A percentile compares a stretch with the other conserved stretches of the same genome.
Conservation (phyloP, 2,888 invertebrate species). For the Pedicia rivosa region DNA sequence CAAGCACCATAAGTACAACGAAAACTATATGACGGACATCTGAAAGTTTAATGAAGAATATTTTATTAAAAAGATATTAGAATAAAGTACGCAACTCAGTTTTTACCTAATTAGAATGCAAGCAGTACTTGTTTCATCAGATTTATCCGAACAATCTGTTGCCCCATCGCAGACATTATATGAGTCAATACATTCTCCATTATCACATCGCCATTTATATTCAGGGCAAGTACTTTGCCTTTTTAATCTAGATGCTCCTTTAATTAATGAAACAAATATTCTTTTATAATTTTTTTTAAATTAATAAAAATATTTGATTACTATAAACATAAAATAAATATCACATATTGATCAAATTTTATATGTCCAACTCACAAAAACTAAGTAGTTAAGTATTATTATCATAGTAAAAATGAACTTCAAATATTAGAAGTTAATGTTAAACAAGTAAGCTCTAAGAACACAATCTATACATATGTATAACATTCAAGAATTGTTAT, state of each 20-base stretch:
- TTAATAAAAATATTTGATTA: neutral
- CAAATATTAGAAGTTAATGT: too few relatives aligned
- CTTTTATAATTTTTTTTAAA: neutral
- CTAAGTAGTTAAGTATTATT: too few relatives aligned
- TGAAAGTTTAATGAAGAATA: too few relatives aligned
- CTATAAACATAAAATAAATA: too few relatives aligned
- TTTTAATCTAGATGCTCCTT: neutral
- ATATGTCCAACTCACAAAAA: too few relatives aligned
- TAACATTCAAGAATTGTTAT: too few relatives aligned
- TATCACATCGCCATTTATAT: constrained; percentile 8
- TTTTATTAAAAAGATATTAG: too few relatives aligned
- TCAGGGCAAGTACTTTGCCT: neutral
- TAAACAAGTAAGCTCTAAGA: too few relatives aligned
- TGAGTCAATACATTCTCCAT: constrained; percentile 10
- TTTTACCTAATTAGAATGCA: constrained; percentile 20
- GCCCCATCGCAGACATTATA: constrained; percentile 25
- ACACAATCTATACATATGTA: too few relatives aligned
- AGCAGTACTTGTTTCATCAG: constrained; percentile 14
- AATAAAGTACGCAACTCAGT: too few relatives aligned
- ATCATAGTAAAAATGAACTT: too few relatives aligned
- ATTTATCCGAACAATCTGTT: constrained; percentile 8
- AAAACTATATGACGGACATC: constrained; percentile 37
- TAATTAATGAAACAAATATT: neutral
- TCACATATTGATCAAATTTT: too few relatives aligned
- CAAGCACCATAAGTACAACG: constrained; percentile 46